Percentiles rank a stretch among this genome's conserved stretches.
Conservation (phyloP, 2,888 invertebrate genomes). For the Chrysolina oricalcia region DNA sequence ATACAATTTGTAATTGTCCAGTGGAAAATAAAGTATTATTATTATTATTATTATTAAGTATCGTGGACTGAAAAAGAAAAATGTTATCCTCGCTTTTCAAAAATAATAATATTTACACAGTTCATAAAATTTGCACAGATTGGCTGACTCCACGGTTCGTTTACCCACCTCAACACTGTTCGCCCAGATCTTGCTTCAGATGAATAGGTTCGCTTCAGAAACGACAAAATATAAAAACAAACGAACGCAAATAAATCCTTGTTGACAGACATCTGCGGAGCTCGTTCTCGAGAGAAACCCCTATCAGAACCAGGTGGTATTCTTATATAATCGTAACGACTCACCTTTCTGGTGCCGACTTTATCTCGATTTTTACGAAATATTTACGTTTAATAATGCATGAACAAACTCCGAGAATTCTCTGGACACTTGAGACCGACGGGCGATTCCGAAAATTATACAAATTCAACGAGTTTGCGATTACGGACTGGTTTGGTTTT, state of each 20-base stretch:
- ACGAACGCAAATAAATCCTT: not conserved
- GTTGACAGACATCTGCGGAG: conserved; percentile 28
- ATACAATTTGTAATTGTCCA: no score
- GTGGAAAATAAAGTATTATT: no score
- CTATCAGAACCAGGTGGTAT: conserved; percentile 21
- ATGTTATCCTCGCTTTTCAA: not conserved
- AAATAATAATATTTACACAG: not conserved
- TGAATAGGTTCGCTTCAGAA: not conserved
- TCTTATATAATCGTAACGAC: conserved; percentile 34
- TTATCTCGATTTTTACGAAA: conserved; percentile 31
- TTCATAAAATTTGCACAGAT: not conserved
- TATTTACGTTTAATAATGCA: conserved; percentile 27
- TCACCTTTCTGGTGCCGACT: conserved; percentile 26
- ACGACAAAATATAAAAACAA: conserved; percentile 1
- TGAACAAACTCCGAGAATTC: conserved; percentile 28
- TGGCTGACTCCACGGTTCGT: not conserved
- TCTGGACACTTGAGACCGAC: conserved; percentile 11
- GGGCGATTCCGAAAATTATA: conserved; percentile 43
- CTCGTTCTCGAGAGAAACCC: conserved; percentile 22
- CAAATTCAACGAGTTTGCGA: conserved; percentile 39
- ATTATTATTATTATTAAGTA: no score
- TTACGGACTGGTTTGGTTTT: conserved; percentile 45
- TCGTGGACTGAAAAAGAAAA: no score
- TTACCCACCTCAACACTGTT: not conserved
- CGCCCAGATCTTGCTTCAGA: not conserved